Conservation (phyloP, 2,888 invertebrate genomes). For the Stenodema calcarata region DNA sequence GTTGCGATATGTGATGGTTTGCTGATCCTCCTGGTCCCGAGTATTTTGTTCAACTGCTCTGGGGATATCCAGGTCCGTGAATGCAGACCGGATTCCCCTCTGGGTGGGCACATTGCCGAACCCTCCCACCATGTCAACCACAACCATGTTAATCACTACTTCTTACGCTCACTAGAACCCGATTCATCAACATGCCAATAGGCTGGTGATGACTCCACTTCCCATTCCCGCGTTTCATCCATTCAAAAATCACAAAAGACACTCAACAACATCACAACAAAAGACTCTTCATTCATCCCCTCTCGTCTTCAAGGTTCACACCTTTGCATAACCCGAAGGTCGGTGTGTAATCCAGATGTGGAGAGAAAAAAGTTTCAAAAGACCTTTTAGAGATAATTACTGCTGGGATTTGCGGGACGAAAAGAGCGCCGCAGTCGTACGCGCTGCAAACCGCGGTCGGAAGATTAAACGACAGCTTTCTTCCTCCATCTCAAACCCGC, state of each 20-base stretch:
- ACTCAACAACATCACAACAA: not conserved
- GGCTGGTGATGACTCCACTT: too few relatives aligned
- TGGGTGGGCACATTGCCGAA: too few relatives aligned
- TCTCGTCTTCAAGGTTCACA: not conserved
- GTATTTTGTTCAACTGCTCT: too few relatives aligned
- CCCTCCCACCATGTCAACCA: too few relatives aligned
- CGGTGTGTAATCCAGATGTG: not conserved
- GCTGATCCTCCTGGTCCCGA: too few relatives aligned
- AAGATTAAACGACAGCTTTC: conserved; percentile 21
- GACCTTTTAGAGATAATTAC: conserved; percentile 29
- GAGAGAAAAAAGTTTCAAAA: not conserved
- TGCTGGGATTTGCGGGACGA: not conserved
- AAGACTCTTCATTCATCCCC: not conserved
- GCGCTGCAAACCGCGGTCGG: conserved; percentile 3
- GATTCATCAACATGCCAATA: too few relatives aligned
- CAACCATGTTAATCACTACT: too few relatives aligned
- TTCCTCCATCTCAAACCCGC: not conserved
- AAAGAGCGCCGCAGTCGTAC: not conserved
- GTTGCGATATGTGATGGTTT: too few relatives aligned
- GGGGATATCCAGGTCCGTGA: too few relatives aligned
- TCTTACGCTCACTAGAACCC: too few relatives aligned
- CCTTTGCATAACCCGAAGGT: not conserved
- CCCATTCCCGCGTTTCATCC: too few relatives aligned
- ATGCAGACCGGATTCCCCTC: too few relatives aligned
- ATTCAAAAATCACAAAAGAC: not conserved